Base-by-base conservation (phyloP, 2,797 vertebrate genomes). In the Lateolabrax maculatus region DNA sequence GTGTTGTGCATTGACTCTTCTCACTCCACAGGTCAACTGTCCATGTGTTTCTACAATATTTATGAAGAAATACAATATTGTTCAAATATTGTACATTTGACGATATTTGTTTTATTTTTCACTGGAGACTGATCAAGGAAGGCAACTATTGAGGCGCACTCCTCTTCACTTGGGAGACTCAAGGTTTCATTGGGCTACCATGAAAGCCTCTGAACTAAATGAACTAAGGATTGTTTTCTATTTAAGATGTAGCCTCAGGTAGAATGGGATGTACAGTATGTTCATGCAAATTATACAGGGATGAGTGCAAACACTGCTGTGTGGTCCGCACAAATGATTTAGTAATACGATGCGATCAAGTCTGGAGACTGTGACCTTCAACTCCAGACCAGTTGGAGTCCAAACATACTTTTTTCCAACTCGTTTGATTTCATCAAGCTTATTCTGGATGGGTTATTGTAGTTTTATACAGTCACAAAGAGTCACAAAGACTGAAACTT, bases 331-430 rank as follows among this genome's bases (percentile, higher is more conserved):
- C 16, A 67, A 63, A 55, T 23, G 9, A 57, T 51, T 44, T 16
- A 34, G 18, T 37, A 16, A 7, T 62, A 34, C 39, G 41, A 63
- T 1, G 3, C 16, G 41, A 41, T 55, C 27, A 43, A 29, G 19
- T 51, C 23, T 53, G 7, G 15, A 48, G 31, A 44, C 9, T 53
- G 36, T 51, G 58, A 53, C 27, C 27, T 36, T 53, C 5, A 48
- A 53, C 29, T 53, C 37, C 65, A 66, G 60, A 71, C 66, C n/a
- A 56, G 21, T 1, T 43, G 71, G 65, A 75, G 75, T 46, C 58
- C 9, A 19, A 37, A 52, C n/a, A 31, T 1, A 34, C 11, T 11
- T 23, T n/a, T 51, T 34, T 55, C 5, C 18, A 43, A 51, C n/a
- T 66, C 6, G 5, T 60, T 46, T 46, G 25, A 63, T 58, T 62